Evolutionary conservation across 2,888 invertebrate genomes (phyloP).

Genomic region (Eudemis profundana): DNA sequence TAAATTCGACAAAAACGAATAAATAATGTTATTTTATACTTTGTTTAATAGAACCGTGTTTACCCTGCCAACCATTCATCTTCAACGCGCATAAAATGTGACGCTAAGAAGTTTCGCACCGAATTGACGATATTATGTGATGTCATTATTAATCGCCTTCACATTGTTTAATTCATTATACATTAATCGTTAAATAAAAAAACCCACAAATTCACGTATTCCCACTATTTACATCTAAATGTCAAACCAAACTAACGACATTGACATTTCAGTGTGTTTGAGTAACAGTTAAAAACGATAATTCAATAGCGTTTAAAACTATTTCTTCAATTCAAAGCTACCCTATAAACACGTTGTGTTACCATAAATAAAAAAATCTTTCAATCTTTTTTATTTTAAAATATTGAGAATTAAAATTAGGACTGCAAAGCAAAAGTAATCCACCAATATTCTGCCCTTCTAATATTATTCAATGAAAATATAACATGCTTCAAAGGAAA

Average conservation of each 20-base stretch:
- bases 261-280: background rate
- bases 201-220: background rate
- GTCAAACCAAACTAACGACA: background rate
- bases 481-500: no score
- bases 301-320: background rate
- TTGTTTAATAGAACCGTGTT: slow-evolving; percentile 14
- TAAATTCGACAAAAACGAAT: background rate
- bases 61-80: slow-evolving; percentile 78
- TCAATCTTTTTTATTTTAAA: no score
- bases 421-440: no score
- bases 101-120: slow-evolving; percentile 65
- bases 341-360: background rate
- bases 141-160: slow-evolving; percentile 51
- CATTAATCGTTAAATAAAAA: background rate
- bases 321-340: background rate
- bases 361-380: background rate
- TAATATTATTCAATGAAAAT: no score
- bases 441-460: no score
- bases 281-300: slow-evolving; percentile 1
- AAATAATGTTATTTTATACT: background rate
- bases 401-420: no score
- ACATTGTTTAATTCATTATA: slow-evolving; percentile 4
- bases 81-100: slow-evolving; percentile 69
- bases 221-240: slow-evolving; percentile 36
- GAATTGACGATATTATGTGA: slow-evolving; percentile 51